Conservation (phyloP, 2,113 vertebrate species). For the Tetraodon nigroviridis region DNA sequence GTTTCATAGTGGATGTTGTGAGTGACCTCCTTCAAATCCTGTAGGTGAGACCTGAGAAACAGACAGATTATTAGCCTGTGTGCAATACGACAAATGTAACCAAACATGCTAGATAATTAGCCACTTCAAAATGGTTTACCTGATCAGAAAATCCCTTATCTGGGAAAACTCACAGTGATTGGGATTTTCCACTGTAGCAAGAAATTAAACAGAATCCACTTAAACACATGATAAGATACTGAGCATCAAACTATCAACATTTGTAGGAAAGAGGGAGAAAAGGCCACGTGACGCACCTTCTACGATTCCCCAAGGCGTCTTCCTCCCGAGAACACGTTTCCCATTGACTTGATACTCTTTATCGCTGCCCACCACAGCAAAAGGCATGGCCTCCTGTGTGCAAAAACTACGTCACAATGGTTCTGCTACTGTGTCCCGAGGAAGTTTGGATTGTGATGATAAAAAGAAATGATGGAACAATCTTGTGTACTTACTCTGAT, state of each 20-base stretch:
- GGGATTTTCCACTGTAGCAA: slow-evolving; percentile 90
- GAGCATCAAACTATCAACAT: background rate
- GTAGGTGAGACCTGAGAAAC: slow-evolving; percentile 86
- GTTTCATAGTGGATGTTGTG: slow-evolving; percentile 98
- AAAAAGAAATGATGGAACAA: background rate
- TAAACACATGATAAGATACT: background rate
- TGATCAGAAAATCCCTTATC: slow-evolving; percentile 95
- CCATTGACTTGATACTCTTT: slow-evolving; percentile 96
- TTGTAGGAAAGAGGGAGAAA: background rate
- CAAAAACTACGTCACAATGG: slow-evolving; percentile 9
- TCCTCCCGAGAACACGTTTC: slow-evolving; percentile 91
- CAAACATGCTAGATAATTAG: too few species aligned
- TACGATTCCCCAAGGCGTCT: slow-evolving; percentile 95
- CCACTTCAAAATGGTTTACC: slow-evolving; percentile 66
- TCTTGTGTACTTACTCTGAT: slow-evolving; percentile 81
- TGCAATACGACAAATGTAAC: too few species aligned
- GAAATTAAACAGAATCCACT: slow-evolving; percentile 27
- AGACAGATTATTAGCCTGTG: background rate
- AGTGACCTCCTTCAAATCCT: slow-evolving; percentile 97
- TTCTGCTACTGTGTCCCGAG: slow-evolving; percentile 10
- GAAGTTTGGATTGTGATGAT: background rate
- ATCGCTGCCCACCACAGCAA: slow-evolving; percentile 95
- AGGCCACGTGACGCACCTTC: slow-evolving; percentile 77
- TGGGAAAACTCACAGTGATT: slow-evolving; percentile 95
- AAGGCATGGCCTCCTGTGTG: slow-evolving; percentile 91